phyloP scores from a whole-genome alignment of 37 sponge, comb jelly and placozoan species.

The Eunapius fragilis region DNA sequence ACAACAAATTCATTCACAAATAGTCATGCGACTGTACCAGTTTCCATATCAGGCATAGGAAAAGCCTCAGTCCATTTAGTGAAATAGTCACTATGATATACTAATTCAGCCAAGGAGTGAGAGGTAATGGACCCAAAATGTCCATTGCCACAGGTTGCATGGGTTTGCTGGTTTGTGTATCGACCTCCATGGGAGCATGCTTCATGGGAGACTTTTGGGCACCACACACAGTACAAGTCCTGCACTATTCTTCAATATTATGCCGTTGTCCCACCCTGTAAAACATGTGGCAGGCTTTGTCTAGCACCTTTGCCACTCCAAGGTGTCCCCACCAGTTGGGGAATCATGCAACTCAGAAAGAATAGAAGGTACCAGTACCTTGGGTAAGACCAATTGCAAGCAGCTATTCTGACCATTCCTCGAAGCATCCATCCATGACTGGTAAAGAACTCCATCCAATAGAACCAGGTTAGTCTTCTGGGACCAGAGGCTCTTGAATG shows the following conservation, averaged over 20 bases:
- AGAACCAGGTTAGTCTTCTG: not conserved
- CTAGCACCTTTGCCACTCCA: conserved; percentile 8
- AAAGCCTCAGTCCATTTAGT: not conserved
- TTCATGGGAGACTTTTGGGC: not conserved
- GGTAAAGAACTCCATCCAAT: not conserved
- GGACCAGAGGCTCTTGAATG: not conserved
- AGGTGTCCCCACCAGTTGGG: conserved; percentile 10
- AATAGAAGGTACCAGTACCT: not conserved
- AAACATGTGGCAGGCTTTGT: not conserved
- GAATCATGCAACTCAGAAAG: conserved; percentile 16
- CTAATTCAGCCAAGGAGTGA: not conserved
- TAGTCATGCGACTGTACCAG: not conserved
- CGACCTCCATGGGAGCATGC: not conserved
- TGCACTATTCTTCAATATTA: conserved; percentile 8
- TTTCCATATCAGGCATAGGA: conserved; percentile 1
- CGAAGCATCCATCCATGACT: not conserved
- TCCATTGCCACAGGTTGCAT: conserved; percentile 15
- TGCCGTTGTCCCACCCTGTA: conserved; percentile 2
- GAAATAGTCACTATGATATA: conserved; percentile 8
- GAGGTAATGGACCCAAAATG: conserved; percentile 26
- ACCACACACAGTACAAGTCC: not conserved
- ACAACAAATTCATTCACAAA: not conserved
- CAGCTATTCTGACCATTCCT: not conserved
- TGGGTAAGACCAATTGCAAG: conserved; percentile 18
- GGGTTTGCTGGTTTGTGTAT: not conserved